A percentile compares a stretch with the other conserved stretches of the same genome.
phyloP scores from a whole-genome alignment of 1,140 invertebrate species.

The Probaryconus sp. region DNA sequence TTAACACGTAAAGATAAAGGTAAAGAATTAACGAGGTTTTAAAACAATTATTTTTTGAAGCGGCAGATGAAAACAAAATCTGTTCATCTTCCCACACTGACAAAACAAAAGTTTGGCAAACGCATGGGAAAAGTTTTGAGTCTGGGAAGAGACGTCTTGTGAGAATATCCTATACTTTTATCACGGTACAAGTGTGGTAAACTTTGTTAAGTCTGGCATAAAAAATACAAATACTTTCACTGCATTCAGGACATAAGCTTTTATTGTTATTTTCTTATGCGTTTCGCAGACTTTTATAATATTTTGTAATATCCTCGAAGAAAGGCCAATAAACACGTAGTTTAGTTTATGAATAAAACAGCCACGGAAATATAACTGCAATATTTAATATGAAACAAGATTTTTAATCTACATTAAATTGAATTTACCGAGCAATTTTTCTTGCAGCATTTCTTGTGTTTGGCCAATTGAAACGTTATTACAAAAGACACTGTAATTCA shows the following conservation, averaged over 20 bases:
- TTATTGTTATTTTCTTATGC: not conserved
- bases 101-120: conserved; percentile 54
- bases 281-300: not conserved
- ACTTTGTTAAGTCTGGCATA: conserved; percentile 34
- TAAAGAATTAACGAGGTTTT: conserved; percentile 42
- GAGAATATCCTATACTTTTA: conserved; percentile 37
- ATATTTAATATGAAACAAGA: too few species aligned
- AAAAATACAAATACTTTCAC: conserved; percentile 48
- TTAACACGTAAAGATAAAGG: conserved; percentile 47
- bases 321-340: too few species aligned
- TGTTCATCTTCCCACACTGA: conserved; percentile 47
- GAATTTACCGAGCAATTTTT: too few species aligned
- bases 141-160: conserved; percentile 50
- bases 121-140: conserved; percentile 48
- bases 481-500: too few species aligned
- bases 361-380: too few species aligned
- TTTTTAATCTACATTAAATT: too few species aligned
- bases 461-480: too few species aligned
- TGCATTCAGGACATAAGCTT: conserved; percentile 1
- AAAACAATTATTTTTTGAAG: conserved; percentile 31
- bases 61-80: conserved; percentile 48
- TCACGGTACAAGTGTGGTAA: conserved; percentile 34
- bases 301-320: too few species aligned
- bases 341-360: too few species aligned
- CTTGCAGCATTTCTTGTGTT: too few species aligned